phyloP scores from a whole-genome alignment of 2,113 vertebrate species.

The Xiphophorus hellerii region DNA sequence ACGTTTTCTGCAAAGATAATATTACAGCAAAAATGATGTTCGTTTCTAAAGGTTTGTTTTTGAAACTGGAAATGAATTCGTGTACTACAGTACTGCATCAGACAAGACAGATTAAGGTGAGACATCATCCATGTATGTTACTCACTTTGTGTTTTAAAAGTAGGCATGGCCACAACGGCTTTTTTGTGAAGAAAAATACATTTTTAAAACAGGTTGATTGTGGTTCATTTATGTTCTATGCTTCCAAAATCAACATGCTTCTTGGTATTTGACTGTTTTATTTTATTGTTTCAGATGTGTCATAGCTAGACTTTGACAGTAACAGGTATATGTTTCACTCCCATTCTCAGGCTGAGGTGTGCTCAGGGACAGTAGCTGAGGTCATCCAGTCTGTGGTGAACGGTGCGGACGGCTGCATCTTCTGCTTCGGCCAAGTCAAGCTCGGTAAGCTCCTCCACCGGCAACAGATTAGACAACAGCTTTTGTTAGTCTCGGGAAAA shows the following conservation, averaged over 20 bases:
- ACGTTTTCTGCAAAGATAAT: background rate
- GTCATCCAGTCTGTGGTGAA: conserved; percentile 98
- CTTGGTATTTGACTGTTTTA: background rate
- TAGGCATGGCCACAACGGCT: background rate
- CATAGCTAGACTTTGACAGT: conserved; percentile 33
- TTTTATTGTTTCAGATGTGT: background rate
- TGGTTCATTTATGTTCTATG: background rate
- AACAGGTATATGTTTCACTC: conserved; percentile 21
- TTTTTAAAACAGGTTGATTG: background rate
- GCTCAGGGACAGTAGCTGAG: conserved; percentile 95
- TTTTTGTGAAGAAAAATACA: background rate
- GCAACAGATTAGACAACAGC: conserved; percentile 58
- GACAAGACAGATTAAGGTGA: background rate
- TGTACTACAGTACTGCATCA: background rate
- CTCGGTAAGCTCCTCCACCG: conserved; percentile 76
- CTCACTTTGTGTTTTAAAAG: background rate
- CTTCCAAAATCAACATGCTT: background rate
- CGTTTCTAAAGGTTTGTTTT: background rate
- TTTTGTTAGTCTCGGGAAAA: conserved; percentile 55
- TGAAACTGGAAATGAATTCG: background rate
- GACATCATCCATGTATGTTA: background rate
- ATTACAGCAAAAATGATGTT: background rate
- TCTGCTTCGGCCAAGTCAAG: conserved; percentile 93
- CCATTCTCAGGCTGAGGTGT: conserved; percentile 91
- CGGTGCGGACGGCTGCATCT: conserved; percentile 97